Evolutionary conservation across 2,113 vertebrate genomes (phyloP), one percentile per base, ranked within the genome.

Genomic region (Nothocercus julius): DNA sequence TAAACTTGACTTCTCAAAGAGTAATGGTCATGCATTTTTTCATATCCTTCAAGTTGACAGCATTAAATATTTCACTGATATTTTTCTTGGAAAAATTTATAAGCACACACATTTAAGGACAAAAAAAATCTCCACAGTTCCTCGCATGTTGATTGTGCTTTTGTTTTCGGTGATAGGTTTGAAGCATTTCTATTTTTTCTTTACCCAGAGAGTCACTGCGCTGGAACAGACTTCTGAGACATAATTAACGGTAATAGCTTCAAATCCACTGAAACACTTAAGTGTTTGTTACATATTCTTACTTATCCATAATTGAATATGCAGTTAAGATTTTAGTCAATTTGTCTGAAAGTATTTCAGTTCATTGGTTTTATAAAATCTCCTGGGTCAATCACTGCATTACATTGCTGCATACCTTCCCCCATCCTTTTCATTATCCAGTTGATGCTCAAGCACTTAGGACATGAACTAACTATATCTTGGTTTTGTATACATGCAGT

Each of bases 221-320:
- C 58, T 82, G 68, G 64, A 74, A 81, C 45, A 89, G 82, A 76
- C 44, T 87, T 85, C 51, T 21, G 89, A 96, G 90, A 70, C 68
- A 28, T 85, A 93, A 94, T 96, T 94, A 92, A 94, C 85, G 45
- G 88, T 62, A 90, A 88, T 78, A 61, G 25, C n/a, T 34, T n/a
- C 54, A 30, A 84, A 82, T 61, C 58, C 70, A 28, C 72, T 70
- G 56, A 47, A 77, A 79, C 64, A 87, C 63, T 49, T 21, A 11
- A 80, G 56, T 81, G 90, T 92, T 94, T 78, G 80, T 93, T 66
- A 79, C 83, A 54, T 32, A 11, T 20, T 84, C 25, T 87, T 77
- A 49, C 73, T 86, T 89, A 54, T 64, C 90, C 63, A 40, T 91
- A 91, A 95, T 22, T 82, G 84, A 95, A 85, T 22, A 49, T 0